Evolutionary conservation across 2,888 invertebrate genomes (phyloP), one percentile per base, ranked within the genome.

Genomic region (Tachina grossa): DNA sequence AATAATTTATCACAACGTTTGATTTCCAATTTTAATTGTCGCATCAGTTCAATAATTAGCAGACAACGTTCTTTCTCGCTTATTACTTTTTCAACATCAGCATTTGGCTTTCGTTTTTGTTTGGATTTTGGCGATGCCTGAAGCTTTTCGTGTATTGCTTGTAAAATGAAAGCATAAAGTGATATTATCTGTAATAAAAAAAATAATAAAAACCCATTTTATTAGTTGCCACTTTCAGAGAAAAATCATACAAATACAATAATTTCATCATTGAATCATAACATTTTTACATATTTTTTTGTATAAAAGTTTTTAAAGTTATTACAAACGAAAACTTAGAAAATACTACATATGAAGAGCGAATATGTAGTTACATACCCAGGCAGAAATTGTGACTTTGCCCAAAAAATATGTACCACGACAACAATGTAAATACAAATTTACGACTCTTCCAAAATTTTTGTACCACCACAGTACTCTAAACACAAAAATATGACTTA

Each of bases 1-100:
- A 93, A 88, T 53, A 90, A 90, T 77, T 89, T 90, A 88, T 91
- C 90, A 86, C 92, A 92, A 75, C 89, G 89, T 84, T 92, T 91
- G 14, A 93, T 87, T 83, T 92, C 90, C 16, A 91, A 90, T 84
- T 92, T 92, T 11, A 92, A 88, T 87, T 92, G 91, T 9, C 92
- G 91, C 90, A 92, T 92, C 31, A 92, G 87, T 68, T 92, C 91
- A 11, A 90, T 88, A n/a, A 92, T 80, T 81, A 92, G 88, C 74
- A 90, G 91, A 76, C 91, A 88, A 22, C 92, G 90, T 80, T 92
- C 92, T 85, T 92, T 92, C 85, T 92, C 92, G 66, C 89, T 91
- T 45, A 92, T 88, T 1, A 89, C 83, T 84, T 90, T 89, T 51
- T 87, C 65, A 1, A 71, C 86, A 41, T 87, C 84, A 77, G 89